Conservation (phyloP, 2,888 invertebrate species). For the Aspidiotus destructor region DNA sequence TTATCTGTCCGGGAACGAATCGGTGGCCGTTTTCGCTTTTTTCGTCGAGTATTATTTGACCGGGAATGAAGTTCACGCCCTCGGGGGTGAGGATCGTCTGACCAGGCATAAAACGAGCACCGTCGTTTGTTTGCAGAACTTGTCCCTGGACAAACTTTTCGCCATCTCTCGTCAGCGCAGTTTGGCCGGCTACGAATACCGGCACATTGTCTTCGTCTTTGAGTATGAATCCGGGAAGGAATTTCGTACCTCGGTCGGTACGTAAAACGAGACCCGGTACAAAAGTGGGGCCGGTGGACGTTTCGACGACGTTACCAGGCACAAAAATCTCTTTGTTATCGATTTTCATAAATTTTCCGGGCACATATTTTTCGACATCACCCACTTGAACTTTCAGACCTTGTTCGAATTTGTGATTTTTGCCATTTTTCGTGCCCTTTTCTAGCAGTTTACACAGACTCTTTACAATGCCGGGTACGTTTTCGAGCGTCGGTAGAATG, state of each 20-base stretch:
- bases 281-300: constrained; percentile 57
- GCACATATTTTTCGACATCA: constrained; percentile 56
- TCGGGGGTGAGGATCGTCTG: constrained; percentile 51
- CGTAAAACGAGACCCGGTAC: constrained; percentile 63
- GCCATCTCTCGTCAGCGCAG: constrained; percentile 38
- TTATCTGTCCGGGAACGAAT: constrained; percentile 56
- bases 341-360: constrained; percentile 62
- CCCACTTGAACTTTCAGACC: constrained; percentile 51
- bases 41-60: constrained; percentile 49
- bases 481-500: constrained; percentile 53
- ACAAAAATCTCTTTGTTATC: constrained; percentile 61
- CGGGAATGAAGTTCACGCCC: constrained; percentile 53
- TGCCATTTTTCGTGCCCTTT: background rate
- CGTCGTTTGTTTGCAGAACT: constrained; percentile 49
- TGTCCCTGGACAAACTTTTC: constrained; percentile 59
- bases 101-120: constrained; percentile 62
- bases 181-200: constrained; percentile 55
- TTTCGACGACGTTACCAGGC: constrained; percentile 64
- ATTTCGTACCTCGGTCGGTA: constrained; percentile 58
- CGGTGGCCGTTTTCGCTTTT: constrained; percentile 41
- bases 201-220: constrained; percentile 47
- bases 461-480: constrained; percentile 52
- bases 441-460: constrained; percentile 38
- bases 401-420: constrained; percentile 8
- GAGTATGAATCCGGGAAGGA: constrained; percentile 62